Conservation (phyloP, 92 coral and sea anemone species). For the Micromussa lordhowensis region DNA sequence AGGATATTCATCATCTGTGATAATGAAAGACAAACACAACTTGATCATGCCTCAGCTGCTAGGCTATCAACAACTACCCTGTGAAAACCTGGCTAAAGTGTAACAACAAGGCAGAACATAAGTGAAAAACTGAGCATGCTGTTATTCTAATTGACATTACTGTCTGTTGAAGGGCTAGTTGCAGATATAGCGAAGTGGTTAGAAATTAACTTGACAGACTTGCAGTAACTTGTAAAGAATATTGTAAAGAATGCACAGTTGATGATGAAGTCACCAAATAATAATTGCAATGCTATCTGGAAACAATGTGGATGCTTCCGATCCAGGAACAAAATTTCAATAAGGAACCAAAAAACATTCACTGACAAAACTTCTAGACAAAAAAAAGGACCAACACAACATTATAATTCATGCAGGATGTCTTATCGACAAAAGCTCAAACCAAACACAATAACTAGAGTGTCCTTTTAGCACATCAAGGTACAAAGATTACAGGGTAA, state of each 20-base stretch:
- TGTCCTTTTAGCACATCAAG: conserved; percentile 1
- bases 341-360: too few relatives aligned
- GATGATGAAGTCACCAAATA: neutral
- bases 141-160: neutral
- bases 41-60: neutral
- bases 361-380: neutral
- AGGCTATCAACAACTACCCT: neutral
- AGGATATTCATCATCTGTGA: too few relatives aligned
- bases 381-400: neutral
- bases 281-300: neutral
- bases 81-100: neutral
- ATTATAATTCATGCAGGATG: neutral
- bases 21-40: too few relatives aligned
- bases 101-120: neutral
- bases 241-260: neutral
- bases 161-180: neutral
- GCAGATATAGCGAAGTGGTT: neutral
- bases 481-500: neutral
- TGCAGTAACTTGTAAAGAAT: neutral
- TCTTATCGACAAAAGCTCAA: neutral
- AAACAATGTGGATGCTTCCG: neutral
- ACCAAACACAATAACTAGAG: neutral
- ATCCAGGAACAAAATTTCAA: neutral
- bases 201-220: neutral
- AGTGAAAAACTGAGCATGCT: neutral